Base-by-base conservation (phyloP, 1,140 invertebrate species). In the Aphelenchoides fujianensis region DNA sequence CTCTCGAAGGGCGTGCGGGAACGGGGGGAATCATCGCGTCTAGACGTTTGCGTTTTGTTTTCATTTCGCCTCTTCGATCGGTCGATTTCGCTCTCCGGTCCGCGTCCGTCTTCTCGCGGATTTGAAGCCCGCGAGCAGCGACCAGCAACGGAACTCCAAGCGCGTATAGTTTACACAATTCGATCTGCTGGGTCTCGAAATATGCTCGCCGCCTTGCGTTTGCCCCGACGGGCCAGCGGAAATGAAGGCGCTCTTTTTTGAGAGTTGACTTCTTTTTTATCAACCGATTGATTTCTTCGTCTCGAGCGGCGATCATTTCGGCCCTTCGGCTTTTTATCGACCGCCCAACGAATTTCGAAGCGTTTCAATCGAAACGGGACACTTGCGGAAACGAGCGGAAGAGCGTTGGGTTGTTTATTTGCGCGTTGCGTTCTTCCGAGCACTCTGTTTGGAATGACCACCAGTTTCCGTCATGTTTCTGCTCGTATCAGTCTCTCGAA, bases 161-260 rank as follows among this genome's bases (percentile, higher is more conserved):
- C 41, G 41, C 41, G 41, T 48, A 48, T 48, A 48, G 41, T 48
- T 48, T 48, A 48, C 41, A 48, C 41, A 48, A 48, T 48, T 48
- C 41, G 41, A 48, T 48, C 41, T 48, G 41, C 23, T 48, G 41
- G 41, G 41, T 48, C 41, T 48, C 41, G 41, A 48, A 48, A 48
- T 48, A 48, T 48, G 12, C 41, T 48, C 23, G 12, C 23, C 41
- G 41, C 41, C n/a, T 48, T 16, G 23, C 12, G 23, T 48, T 48
- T 23, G 12, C 41, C 23, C 41, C 41, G 41, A n/a, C n/a, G n/a
- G n/a, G n/a, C n/a, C 41, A 16, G 41, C 41, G 41, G 41, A 48
- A 48, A 48, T 48, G 41, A 48, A 48, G 41, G 12, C 41, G 41
- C 41, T 23, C n/a, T n/a, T 48, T 48, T 48, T 48, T 48, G 23